Base-by-base conservation (phyloP, 2,797 vertebrate species). In the Clarias fuscus region DNA sequence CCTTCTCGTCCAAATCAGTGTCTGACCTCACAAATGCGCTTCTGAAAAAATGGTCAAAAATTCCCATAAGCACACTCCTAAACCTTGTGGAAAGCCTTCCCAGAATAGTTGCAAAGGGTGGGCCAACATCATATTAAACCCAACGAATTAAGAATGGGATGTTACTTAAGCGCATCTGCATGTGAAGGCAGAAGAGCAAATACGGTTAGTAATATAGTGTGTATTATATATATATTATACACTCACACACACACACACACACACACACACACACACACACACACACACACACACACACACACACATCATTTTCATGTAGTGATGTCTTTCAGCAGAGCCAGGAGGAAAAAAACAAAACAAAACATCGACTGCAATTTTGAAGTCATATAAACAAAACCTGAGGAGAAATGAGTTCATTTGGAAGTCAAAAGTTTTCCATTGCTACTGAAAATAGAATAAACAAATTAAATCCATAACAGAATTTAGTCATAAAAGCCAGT, bases 371-470 rank as follows among this genome's bases (percentile, higher is more conserved):
- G 33, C 73, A 70, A 33, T 72, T 83, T 56, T 40, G n/a, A 27
- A 82, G 10, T 56, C 30, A 67, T 67, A 56, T 17, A 82, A 61
- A 86, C 83, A 59, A 82, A 76, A 5, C 3, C 7, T 72, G 64
- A 43, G 65, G 24, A 71, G 68, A 72, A 65, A 58, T n/a, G 18
- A 24, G 58, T 30, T 82, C 30, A 71, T 56, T 3, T 27, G 53
- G 27, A 17, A 86, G 78, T 56, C 64, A 58, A 20, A 30, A 17
- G 27, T 61, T 86, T 84, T 85, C 59, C 43, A 80, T 70, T 48
- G 56, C 27, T 10, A 27, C 78, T 76, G 18, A 78, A 86, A 80
- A 85, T 73, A 88, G 79, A 83, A 82, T 27, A 68, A 30, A 43
- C 18, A 24, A 24, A 58, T 56, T 10, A 56, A 68, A 68, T 68